Base-by-base conservation (phyloP, 2,113 vertebrate genomes). In the Nothobranchius furzeri region DNA sequence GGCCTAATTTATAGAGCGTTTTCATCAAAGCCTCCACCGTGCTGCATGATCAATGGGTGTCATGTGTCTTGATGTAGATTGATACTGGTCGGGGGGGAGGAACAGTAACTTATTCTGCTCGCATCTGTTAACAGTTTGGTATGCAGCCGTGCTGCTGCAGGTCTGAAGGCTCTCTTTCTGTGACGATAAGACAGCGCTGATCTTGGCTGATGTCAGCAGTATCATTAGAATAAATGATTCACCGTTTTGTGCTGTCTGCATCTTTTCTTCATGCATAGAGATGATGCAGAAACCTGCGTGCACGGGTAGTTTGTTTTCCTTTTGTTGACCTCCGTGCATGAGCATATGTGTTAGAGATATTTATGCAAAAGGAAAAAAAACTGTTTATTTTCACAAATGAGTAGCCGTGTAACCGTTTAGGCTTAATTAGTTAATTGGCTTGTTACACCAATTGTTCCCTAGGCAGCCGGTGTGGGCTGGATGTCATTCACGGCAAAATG, bases 401-500 rank as follows among this genome's bases (percentile, higher is more conserved):
- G 85, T 77, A 75, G 88, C 88, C 77, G n/a, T 91, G 92, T 91
- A 88, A 69, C 88, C 89, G 83, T 75, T 92, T 93, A 92, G 64
- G 53, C 72, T 73, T 93, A 91, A 94, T 93, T 87, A 88, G 90
- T 90, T 92, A 93, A 93, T 92, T 92, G 90, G 85, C 86, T 87
- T 86, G 86, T 90, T 91, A 90, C 50, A 59, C 71, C 83, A 61
- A 89, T 85, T 70, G 84, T 85, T 90, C 87, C 90, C 87, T 72
- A 74, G 88, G 85, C 79, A 64, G 81, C 49, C 61, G 36, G 58
- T 78, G 87, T 78, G 81, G 83, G 84, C 78, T 76, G 79, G 84
- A 87, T 91, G 89, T 90, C 89, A 86, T 88, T 91, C 88, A 90
- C 74, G 30, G 12, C 50, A 72, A 64, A 73, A 65, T 64, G 35